These are phyloP conservation scores for Myotis yumanensis DNA, from an alignment of 2,113 vertebrate genomes.

Conservation along the genomic window DNA sequence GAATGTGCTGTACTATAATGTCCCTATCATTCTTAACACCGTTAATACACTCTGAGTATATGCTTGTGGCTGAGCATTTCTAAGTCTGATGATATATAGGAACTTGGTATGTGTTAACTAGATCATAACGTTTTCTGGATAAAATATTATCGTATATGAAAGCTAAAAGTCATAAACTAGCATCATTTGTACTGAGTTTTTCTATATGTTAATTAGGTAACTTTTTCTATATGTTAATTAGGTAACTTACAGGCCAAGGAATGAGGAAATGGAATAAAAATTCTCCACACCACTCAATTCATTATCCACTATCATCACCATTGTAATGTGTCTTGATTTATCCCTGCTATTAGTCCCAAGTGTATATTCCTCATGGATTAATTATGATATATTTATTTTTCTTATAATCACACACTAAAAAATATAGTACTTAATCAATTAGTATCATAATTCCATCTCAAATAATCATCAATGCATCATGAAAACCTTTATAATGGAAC, in stretches of 20 bases:
- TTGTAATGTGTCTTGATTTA: constrained; percentile 1
- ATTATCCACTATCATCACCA: neutral
- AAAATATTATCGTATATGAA: neutral
- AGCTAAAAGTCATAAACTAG: neutral
- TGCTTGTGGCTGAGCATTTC: neutral
- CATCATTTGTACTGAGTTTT: neutral
- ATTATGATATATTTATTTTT: constrained; percentile 40
- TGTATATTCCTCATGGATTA: neutral
- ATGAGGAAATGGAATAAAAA: neutral
- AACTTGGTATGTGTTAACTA: constrained; percentile 21
- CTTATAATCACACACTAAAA: constrained; percentile 33
- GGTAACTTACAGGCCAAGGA: neutral
- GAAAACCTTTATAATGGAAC: neutral
- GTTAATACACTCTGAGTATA: neutral
- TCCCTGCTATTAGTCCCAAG: neutral
- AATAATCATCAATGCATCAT: neutral
- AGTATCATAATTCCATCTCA: constrained; percentile 28
- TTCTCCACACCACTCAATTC: neutral
- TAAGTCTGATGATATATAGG: neutral
- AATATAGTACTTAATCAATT: constrained; percentile 25
- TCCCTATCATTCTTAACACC: neutral
- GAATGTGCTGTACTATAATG: neutral
- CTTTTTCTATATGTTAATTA: constrained; percentile 21
- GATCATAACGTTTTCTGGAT: neutral
- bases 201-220: neutral